Percentiles rank a stretch among this genome's conserved stretches.
Conservation (phyloP, 2,797 vertebrate species). For the Euthynnus affinis region DNA sequence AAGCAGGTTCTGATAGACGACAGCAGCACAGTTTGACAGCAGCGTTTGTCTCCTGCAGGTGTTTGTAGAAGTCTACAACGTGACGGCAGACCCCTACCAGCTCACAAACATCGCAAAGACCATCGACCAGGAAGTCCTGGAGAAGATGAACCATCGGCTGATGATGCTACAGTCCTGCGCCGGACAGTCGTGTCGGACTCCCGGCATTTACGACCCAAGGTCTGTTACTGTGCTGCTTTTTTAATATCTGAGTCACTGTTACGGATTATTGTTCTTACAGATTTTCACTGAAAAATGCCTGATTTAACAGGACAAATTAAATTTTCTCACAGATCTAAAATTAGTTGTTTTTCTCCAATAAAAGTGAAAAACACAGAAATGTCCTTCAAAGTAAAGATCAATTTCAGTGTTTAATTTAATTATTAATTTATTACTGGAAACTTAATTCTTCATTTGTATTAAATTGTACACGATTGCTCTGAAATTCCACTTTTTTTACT, state of each 20-base stretch:
- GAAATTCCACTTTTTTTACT: no score
- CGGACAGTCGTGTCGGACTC: conserved; percentile 90
- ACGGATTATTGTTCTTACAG: no score
- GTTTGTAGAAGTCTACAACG: conserved; percentile 97
- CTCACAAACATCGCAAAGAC: conserved; percentile 95
- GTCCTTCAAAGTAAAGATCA: no score
- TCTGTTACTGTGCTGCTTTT: conserved; percentile 54
- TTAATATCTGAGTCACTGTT: background rate
- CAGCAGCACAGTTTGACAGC: no score
- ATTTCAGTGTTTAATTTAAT: no score
- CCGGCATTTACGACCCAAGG: conserved; percentile 92
- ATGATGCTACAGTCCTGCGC: conserved; percentile 99
- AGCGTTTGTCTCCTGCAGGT: conserved; percentile 80
- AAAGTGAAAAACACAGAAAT: background rate
- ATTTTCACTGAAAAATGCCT: background rate
- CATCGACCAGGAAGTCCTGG: conserved; percentile 96
- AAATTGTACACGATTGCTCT: no score
- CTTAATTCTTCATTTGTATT: no score
- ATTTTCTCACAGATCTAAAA: no score
- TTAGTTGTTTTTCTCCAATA: background rate
- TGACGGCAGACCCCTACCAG: conserved; percentile 95
- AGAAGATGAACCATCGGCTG: conserved; percentile 98
- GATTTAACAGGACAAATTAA: background rate
- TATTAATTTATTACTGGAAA: no score
- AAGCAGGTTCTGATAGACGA: no score